Base-by-base conservation (phyloP, 2,113 vertebrate species). In the Ophiodon elongatus region DNA sequence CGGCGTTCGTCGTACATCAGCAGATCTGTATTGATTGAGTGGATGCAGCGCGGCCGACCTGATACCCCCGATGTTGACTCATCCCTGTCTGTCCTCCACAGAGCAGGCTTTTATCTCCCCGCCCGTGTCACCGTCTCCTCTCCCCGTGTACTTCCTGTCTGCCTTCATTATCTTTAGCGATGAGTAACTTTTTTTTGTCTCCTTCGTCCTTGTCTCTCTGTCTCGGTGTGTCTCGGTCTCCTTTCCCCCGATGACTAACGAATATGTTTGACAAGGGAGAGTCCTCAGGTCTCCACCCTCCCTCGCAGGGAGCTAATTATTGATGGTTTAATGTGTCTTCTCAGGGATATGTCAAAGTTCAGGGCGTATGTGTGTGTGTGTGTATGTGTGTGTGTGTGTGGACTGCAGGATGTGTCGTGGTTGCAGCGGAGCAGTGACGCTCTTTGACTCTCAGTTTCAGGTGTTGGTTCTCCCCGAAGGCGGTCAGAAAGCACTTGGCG, bases 251-350 rank as follows among this genome's bases (percentile, higher is more conserved):
- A 47, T 21, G 7, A n/a, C 73, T 41, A 11, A 74, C 63, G 70
- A 29, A 77, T 78, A 66, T 77, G 75, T 59, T 41, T 66, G 64
- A 76, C 57, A 43, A 64, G 43, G 39, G 56, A 56, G 62, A 50
- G 71, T 59, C 65, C 15, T 73, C 21, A 3, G 3, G 54, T 37
- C 82, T 73, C 88, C 89, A 13, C 85, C 83, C 65, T 83, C 3
- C 15, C n/a, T 47, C 8, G 0, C 82, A 27, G 37, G 72, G 73
- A 52, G 93, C 84, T 91, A 94, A 94, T 94, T 79, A 94, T 94
- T 93, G 72, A 94, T 87, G 73, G 56, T 8, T 19, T 45, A 47
- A 69, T 54, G 76, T 60, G 83, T 78, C 77, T 60, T 85, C 50
- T 76, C 37, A 19, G 39, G 63, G 67, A 79, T 41, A 73, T 79